Conservation (phyloP, 2,797 vertebrate genomes). For the Clamator glandarius region DNA sequence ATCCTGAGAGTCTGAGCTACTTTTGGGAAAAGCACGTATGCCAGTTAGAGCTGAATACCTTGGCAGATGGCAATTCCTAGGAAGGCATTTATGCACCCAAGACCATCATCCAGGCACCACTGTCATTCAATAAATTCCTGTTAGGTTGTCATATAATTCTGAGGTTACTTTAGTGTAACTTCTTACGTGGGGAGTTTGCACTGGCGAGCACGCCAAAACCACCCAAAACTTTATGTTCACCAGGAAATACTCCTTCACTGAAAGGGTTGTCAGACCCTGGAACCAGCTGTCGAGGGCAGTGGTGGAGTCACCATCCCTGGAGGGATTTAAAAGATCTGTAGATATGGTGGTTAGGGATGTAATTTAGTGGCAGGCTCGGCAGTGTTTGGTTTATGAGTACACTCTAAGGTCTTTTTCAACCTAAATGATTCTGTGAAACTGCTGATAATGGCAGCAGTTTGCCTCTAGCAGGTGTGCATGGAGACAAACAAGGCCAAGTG, state of each 20-base stretch:
- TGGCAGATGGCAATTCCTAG: not conserved
- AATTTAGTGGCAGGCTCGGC: no score
- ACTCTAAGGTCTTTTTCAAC: no score
- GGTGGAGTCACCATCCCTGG: no score
- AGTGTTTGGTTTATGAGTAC: no score
- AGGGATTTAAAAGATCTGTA: no score
- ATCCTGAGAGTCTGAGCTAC: not conserved
- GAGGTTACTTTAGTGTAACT: not conserved
- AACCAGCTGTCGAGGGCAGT: no score
- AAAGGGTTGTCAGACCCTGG: no score
- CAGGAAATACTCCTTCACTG: no score
- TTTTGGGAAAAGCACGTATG: not conserved
- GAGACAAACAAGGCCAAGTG: fast-evolving
- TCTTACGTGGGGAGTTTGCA: not conserved
- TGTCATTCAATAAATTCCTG: not conserved
- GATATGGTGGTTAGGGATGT: no score
- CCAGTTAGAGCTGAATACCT: not conserved
- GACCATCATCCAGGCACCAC: not conserved
- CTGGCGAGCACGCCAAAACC: fast-evolving
- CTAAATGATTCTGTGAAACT: no score
- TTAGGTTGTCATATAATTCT: not conserved
- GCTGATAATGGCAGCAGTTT: no score
- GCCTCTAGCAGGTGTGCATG: not conserved
- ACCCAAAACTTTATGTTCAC: no score
- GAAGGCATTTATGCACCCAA: not conserved